phyloP scores from a whole-genome alignment of 2,797 vertebrate genomes.

The Poecilia picta region DNA sequence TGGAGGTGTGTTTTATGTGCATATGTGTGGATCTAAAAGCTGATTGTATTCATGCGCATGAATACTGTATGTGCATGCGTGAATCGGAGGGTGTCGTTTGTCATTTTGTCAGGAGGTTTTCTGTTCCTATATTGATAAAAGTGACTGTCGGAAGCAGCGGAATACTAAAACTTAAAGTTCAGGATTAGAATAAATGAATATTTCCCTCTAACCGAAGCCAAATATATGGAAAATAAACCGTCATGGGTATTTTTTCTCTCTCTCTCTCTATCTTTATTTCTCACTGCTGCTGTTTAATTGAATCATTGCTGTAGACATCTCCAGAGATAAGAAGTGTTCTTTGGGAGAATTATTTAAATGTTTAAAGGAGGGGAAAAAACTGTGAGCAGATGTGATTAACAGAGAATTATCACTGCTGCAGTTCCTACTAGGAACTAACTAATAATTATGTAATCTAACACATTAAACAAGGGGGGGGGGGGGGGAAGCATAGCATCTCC shows the following conservation, averaged over 20 bases:
- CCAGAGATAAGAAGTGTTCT: slow-evolving; percentile 79
- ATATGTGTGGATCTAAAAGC: slow-evolving; percentile 46
- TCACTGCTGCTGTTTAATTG: slow-evolving; percentile 67
- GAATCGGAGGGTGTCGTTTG: slow-evolving; percentile 52
- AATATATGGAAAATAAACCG: slow-evolving; percentile 28
- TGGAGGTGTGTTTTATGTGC: slow-evolving; percentile 62
- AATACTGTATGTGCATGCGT: slow-evolving; percentile 62
- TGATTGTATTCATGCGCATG: slow-evolving; percentile 49
- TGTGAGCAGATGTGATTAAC: slow-evolving; percentile 84
- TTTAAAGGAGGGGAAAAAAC: slow-evolving; percentile 44
- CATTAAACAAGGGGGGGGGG: slow-evolving; percentile 78
- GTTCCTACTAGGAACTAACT: slow-evolving; percentile 76
- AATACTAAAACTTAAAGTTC: slow-evolving; percentile 35
- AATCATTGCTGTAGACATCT: slow-evolving; percentile 79
- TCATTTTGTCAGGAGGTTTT: slow-evolving; percentile 72
- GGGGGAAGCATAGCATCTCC: slow-evolving; percentile 62
- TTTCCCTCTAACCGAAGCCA: slow-evolving; percentile 35
- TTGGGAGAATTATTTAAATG: slow-evolving; percentile 82
- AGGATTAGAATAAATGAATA: slow-evolving; percentile 48
- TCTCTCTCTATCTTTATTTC: slow-evolving; percentile 19
- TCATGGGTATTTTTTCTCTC: background rate
- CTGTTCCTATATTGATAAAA: slow-evolving; percentile 49
- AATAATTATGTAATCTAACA: slow-evolving; percentile 85
- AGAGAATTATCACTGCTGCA: slow-evolving; percentile 83
- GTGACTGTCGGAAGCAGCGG: slow-evolving; percentile 36